Evolutionary conservation across 2,888 invertebrate species (phyloP).

Genomic region (Coremacera marginata): DNA sequence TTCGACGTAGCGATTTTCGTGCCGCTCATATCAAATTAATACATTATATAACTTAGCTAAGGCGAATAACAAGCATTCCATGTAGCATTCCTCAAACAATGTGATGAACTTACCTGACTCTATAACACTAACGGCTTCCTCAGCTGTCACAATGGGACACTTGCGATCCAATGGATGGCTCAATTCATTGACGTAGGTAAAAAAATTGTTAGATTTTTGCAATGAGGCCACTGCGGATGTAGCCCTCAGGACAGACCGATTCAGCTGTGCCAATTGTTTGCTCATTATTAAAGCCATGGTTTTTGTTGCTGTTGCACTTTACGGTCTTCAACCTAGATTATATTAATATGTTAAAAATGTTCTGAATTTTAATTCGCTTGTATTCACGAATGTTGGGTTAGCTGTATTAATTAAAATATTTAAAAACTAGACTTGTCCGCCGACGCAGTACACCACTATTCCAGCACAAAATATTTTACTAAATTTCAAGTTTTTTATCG

Average conservation of each 20-base stretch:
- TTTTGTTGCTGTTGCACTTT: background rate
- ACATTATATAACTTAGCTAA: constrained; percentile 14
- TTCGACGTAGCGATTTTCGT: background rate
- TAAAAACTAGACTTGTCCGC: too few species aligned
- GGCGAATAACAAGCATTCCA: background rate
- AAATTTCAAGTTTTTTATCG: background rate
- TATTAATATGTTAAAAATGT: too few species aligned
- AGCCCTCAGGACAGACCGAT: constrained; percentile 36
- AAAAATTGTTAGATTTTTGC: constrained; percentile 71
- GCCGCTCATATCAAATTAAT: background rate
- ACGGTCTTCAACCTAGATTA: background rate
- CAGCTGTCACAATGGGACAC: constrained; percentile 79
- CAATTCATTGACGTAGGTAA: constrained; percentile 84
- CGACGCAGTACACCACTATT: background rate
- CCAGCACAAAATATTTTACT: background rate
- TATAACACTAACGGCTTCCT: constrained; percentile 82
- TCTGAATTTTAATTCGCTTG: too few species aligned
- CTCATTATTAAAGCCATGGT: constrained; percentile 53
- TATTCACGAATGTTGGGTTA: too few species aligned
- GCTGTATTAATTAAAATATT: too few species aligned
- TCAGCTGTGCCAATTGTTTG: constrained; percentile 52
- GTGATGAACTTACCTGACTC: constrained; percentile 79
- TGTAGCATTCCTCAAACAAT: background rate
- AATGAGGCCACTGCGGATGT: constrained; percentile 39
- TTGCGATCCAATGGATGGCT: constrained; percentile 82